Evolutionary conservation across 2,113 vertebrate genomes (phyloP), one percentile per base, ranked within the genome.

Genomic region (Bubo scandiacus): DNA sequence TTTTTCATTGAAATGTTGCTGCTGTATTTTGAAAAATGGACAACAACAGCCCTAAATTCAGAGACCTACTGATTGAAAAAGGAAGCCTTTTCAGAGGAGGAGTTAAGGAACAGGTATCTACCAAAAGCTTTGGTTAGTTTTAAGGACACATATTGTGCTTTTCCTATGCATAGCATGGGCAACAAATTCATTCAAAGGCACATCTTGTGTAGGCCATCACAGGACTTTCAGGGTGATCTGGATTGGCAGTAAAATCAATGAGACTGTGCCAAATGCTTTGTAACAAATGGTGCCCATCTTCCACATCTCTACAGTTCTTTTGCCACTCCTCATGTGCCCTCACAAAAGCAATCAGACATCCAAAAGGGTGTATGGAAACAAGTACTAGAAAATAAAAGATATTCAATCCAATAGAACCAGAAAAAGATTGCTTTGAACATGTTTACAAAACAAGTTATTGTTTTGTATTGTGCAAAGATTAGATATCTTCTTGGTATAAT

Each of bases 391-490:
- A 49, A 65, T 45, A 73, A 66, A 8, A 75, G 10, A 52, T 20
- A 70, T 59, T 74, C 87, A 54, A 87, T 67, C 29, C 15, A 74
- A 47, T 14, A 75, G 26, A 92, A 84, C 47, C 47, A 65, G 62
- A 88, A 81, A 66, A 84, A 71, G 4, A 71, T 78, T 94, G 67
- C n/a, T 29, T 77, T 83, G 47, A 92, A 75, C 12, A 49, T 59
- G 42, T 84, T 88, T 96, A 77, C 70, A 87, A 92, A 92, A 84
- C 61, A 91, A 87, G 47, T 42, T 86, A 67, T 86, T 90, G 57
- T 72, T 94, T 88, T 84, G 38, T 71, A 61, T 72, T 54, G 2
- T 84, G 40, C 34, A 81, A 91, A 23, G 77, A 58, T 92, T 80
- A 83, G 38, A 32, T 72, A 54, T 68, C 20, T 71, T 51, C 40